Conservation (phyloP, 2,113 vertebrate species). For the Deroptyus accipitrinus region DNA sequence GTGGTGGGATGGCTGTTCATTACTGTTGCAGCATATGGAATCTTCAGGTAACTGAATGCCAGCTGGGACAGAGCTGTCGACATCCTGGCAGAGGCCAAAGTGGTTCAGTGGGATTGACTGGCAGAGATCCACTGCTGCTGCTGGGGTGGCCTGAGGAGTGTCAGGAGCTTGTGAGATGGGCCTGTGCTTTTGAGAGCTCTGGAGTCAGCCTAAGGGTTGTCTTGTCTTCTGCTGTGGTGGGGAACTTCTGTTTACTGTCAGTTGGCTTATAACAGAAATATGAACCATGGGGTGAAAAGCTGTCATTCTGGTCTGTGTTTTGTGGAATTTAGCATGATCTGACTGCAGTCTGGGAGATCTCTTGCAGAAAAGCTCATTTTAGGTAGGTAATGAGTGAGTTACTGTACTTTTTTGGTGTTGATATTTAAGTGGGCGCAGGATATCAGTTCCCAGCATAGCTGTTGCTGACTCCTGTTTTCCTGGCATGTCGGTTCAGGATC, state of each 20-base stretch:
- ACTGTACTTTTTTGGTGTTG: neutral
- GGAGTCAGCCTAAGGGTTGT: neutral
- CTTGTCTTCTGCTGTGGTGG: neutral
- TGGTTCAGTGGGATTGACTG: neutral
- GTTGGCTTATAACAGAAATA: neutral
- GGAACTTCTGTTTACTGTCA: neutral
- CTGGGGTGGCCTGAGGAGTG: neutral
- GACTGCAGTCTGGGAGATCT: neutral
- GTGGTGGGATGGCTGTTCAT: neutral
- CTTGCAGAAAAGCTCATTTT: neutral
- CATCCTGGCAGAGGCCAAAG: neutral
- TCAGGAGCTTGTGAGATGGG: accelerated
- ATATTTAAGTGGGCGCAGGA: accelerated
- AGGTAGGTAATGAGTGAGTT: neutral
- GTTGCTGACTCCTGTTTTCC: neutral
- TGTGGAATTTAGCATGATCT: neutral
- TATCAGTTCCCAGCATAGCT: neutral
- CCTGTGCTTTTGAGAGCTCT: neutral
- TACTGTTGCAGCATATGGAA: accelerated
- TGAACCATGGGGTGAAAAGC: neutral
- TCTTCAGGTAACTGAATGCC: neutral
- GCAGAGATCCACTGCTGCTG: neutral
- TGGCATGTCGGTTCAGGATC: neutral
- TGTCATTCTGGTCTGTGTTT: neutral
- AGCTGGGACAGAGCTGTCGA: neutral